phyloP scores from a whole-genome alignment of 2,888 invertebrate species.

The Stenodera caucasica region DNA sequence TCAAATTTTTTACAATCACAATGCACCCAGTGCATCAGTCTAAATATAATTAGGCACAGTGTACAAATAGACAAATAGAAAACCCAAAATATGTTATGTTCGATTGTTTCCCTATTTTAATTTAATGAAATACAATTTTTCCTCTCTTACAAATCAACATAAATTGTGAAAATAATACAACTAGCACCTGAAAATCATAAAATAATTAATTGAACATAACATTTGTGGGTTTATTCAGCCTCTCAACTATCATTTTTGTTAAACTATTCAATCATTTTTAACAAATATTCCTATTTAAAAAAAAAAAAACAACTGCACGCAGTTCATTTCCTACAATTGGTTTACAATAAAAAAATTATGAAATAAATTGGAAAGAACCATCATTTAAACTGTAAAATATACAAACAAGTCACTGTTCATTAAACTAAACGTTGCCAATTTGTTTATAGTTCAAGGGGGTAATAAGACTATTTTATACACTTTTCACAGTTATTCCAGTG shows the following conservation, averaged over 20 bases:
- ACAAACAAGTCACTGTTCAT: constrained; percentile 48
- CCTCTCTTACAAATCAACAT: no score
- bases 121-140: no score
- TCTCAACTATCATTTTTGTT: constrained; percentile 31
- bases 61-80: constrained; percentile 44
- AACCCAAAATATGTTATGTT: constrained; percentile 47
- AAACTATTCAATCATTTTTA: constrained; percentile 49
- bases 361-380: constrained; percentile 48
- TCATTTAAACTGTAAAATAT: constrained; percentile 47
- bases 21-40: constrained; percentile 43
- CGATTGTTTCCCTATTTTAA: no score
- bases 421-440: constrained; percentile 49
- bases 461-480: constrained; percentile 29
- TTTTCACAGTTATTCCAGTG: constrained; percentile 36
- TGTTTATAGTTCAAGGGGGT: constrained; percentile 45
- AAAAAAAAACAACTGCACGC: no score
- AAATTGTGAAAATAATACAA: constrained; percentile 9
- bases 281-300: constrained; percentile 48
- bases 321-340: constrained; percentile 39
- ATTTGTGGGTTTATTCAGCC: constrained; percentile 37
- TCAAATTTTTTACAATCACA: constrained; percentile 37
- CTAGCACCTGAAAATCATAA: constrained; percentile 18
- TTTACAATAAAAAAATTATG: constrained; percentile 17
- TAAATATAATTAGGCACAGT: constrained; percentile 54
- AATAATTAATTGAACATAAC: constrained; percentile 36